Conservation (phyloP, 1,140 invertebrate species). For the Zaprionus camerounensis region DNA sequence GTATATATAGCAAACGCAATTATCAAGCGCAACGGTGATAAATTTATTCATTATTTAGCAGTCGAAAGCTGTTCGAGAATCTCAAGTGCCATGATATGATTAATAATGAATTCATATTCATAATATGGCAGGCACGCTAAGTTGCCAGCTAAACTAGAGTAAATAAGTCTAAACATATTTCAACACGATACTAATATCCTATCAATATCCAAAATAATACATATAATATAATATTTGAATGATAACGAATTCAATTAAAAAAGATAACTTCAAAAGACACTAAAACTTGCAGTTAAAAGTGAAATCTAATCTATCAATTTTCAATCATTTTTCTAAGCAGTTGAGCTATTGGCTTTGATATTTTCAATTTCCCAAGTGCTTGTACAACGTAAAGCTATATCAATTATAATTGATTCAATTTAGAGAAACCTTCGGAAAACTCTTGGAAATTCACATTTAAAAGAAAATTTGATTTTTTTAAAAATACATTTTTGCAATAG, state of each 20-base stretch:
- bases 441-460: not conserved
- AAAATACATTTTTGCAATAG: not conserved
- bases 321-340: too few species aligned
- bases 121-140: slow-evolving; percentile 8
- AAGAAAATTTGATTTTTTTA: not conserved
- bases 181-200: not conserved
- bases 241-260: too few species aligned
- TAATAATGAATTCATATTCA: slow-evolving; percentile 25
- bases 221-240: too few species aligned
- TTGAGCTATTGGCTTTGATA: too few species aligned
- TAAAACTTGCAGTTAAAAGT: too few species aligned
- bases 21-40: slow-evolving; percentile 30
- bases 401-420: not conserved
- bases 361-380: too few species aligned
- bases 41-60: slow-evolving; percentile 41
- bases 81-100: slow-evolving; percentile 12
- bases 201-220: not conserved
- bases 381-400: not conserved
- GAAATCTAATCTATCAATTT: too few species aligned
- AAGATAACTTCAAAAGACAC: too few species aligned
- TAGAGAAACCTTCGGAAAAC: too few species aligned
- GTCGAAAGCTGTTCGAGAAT: slow-evolving; percentile 11
- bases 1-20: slow-evolving; percentile 9
- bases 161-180: not conserved
- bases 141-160: not conserved